These are phyloP conservation scores for Punctoribates punctum DNA, from an alignment of 2,888 invertebrate species.

Conservation along the genomic window DNA sequence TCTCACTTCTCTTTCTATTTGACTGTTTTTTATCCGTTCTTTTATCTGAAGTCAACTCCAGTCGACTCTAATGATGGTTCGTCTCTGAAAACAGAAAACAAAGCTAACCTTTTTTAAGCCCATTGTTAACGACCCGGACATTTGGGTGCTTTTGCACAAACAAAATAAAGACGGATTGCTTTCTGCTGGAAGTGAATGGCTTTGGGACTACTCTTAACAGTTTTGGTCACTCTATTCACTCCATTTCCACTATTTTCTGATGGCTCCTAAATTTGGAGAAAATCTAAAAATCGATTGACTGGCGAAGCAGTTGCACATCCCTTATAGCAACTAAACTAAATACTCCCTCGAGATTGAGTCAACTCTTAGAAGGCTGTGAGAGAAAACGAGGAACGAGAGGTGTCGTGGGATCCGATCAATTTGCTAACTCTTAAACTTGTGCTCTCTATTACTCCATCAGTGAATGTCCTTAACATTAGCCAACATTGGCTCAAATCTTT, in stretches of 20 bases:
- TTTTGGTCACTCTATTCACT: constrained; percentile 29
- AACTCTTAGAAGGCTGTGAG: constrained; percentile 27
- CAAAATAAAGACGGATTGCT: constrained; percentile 34
- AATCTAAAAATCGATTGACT: constrained; percentile 24
- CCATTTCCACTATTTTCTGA: constrained; percentile 19
- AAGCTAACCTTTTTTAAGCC: constrained; percentile 2
- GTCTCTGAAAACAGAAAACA: constrained; percentile 4
- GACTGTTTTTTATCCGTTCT: not conserved
- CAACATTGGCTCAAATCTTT: not conserved
- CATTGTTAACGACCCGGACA: constrained; percentile 27
- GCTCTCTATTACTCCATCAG: constrained; percentile 24
- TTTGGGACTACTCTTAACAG: constrained; percentile 31
- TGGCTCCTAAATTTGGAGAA: not conserved
- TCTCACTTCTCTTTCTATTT: not conserved
- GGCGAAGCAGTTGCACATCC: constrained; percentile 2
- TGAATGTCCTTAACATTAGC: constrained; percentile 34
- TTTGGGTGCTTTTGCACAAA: constrained; percentile 31
- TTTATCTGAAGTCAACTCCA: constrained; percentile 16
- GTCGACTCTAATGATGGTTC: constrained; percentile 1
- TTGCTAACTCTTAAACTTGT: constrained; percentile 32
- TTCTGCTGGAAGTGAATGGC: not conserved
- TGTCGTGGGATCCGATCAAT: constrained; percentile 31
- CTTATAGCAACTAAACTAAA: constrained; percentile 34
- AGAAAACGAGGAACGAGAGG: constrained; percentile 26
- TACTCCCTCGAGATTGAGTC: constrained; percentile 22